A percentile compares a stretch with the other conserved stretches of the same genome.
Evolutionary conservation across 2,113 vertebrate species (phyloP).

Genomic region (Neopipo cinnamomea): DNA sequence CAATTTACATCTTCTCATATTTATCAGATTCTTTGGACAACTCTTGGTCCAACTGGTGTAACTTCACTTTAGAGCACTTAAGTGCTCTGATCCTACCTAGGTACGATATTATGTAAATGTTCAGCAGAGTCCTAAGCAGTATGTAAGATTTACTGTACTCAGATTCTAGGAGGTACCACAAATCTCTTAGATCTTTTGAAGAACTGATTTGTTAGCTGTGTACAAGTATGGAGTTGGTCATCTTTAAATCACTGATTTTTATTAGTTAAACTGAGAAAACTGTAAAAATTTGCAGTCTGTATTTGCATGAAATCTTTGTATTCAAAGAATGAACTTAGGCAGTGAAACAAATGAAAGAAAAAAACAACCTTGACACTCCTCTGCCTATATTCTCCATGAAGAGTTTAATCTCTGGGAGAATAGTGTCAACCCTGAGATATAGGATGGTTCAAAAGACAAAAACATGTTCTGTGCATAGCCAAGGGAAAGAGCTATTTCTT

Average conservation of each 20-base stretch:
- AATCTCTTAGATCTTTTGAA: neutral
- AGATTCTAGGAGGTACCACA: neutral
- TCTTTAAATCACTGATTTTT: neutral
- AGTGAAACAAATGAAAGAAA: neutral
- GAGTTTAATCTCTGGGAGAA: neutral
- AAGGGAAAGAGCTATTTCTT: neutral
- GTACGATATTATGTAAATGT: neutral
- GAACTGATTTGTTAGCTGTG: neutral
- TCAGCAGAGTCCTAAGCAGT: neutral
- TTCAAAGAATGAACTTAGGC: neutral
- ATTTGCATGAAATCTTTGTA: neutral
- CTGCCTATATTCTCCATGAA: neutral
- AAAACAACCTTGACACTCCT: neutral
- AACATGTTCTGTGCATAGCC: neutral
- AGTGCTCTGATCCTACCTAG: neutral
- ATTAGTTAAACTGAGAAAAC: neutral
- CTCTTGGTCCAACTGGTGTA: neutral
- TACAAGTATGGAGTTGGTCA: neutral
- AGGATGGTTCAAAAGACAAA: neutral
- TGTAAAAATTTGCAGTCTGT: neutral
- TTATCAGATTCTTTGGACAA: neutral
- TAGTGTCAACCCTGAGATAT: neutral
- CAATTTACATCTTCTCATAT: neutral
- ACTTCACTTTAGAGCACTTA: neutral
- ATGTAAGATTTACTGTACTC: neutral